phyloP scores from a whole-genome alignment of 2,113 vertebrate species.

The Etia nguti region DNA sequence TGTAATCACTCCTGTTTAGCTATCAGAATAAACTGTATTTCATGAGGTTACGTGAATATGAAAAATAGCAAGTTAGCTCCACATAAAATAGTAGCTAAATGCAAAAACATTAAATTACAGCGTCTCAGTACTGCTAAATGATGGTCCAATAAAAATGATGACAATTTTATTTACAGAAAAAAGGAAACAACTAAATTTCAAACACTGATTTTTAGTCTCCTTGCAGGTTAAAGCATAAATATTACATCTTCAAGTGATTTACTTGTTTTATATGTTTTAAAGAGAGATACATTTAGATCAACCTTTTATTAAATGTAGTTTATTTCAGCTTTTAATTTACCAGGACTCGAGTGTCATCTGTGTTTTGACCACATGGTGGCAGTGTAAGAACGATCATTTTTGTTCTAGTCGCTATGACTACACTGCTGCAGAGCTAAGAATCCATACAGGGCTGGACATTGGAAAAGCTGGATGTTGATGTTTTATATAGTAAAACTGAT shows the following conservation, averaged over 20 bases:
- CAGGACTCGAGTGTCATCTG: background rate
- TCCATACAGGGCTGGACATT: background rate
- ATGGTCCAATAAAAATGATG: background rate
- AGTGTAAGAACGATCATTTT: background rate
- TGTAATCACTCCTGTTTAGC: background rate
- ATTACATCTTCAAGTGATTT: background rate
- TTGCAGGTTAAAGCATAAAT: background rate
- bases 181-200: background rate
- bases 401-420: background rate
- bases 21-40: background rate
- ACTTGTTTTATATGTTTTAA: background rate
- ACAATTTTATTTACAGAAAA: background rate
- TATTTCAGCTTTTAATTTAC: background rate
- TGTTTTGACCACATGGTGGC: slow-evolving; percentile 23
- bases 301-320: background rate
- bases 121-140: background rate
- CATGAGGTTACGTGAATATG: background rate
- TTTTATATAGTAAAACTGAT: background rate
- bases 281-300: background rate
- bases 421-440: background rate
- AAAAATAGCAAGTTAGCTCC: background rate
- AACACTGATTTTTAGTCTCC: background rate
- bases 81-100: background rate
- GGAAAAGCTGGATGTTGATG: background rate
- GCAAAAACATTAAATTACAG: accelerated